A percentile compares a stretch with the other conserved stretches of the same genome.
phyloP scores from a whole-genome alignment of 2,113 vertebrate species.

The Phaethon lepturus region DNA sequence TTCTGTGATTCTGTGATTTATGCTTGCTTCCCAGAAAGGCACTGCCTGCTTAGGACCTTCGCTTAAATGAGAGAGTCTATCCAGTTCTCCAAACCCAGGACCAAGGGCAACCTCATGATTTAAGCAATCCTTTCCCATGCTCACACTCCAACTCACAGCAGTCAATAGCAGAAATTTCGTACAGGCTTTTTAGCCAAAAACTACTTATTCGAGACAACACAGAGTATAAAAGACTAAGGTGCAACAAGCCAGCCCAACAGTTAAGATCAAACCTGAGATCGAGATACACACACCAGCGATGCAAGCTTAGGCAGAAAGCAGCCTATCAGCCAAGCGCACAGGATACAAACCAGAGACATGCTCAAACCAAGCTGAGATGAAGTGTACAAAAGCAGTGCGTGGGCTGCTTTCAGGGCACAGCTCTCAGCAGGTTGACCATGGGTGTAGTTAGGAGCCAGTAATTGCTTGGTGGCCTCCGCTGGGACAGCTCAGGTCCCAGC shows the following conservation, averaged over 20 bases:
- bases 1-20: too few relatives aligned
- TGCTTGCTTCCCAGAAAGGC: not conserved
- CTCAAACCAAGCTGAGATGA: not conserved
- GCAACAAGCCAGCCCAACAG: not conserved
- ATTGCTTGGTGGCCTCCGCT: not conserved
- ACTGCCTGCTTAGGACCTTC: not conserved
- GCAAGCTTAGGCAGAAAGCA: not conserved
- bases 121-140: not conserved
- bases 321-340: not conserved
- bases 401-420: not conserved
- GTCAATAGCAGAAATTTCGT: not conserved
- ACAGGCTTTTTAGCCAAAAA: not conserved
- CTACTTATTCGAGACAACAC: not conserved
- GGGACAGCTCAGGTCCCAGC: not conserved
- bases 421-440: not conserved
- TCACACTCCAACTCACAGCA: not conserved
- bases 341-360: accelerated
- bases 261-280: not conserved
- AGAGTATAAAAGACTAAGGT: not conserved
- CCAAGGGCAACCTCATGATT: not conserved
- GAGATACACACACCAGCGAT: accelerated
- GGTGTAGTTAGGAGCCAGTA: not conserved
- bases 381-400: not conserved
- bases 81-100: not conserved
- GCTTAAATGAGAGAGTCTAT: not conserved